Conservation (phyloP, 2,113 vertebrate genomes). For the Myiozetetes cayanensis region DNA sequence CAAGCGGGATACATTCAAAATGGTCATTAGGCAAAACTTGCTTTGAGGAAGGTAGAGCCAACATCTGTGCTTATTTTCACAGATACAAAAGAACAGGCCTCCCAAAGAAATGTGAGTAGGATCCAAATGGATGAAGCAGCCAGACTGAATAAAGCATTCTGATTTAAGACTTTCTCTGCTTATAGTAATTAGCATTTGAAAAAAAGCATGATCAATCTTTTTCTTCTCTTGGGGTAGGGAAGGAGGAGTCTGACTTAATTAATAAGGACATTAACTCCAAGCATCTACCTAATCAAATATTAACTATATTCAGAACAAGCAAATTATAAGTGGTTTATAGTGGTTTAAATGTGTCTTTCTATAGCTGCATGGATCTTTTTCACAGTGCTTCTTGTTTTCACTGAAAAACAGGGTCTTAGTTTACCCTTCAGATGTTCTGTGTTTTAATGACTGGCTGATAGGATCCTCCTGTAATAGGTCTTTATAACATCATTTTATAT, state of each 20-base stretch:
- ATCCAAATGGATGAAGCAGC: slow-evolving; percentile 19
- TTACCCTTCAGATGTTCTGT: not conserved
- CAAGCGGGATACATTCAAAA: slow-evolving; percentile 32
- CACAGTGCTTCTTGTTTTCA: not conserved
- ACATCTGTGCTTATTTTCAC: slow-evolving; percentile 68
- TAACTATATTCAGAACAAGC: slow-evolving; percentile 14
- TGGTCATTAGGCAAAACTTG: slow-evolving; percentile 62
- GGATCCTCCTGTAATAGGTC: not conserved
- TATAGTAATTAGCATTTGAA: slow-evolving; percentile 60
- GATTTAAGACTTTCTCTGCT: slow-evolving; percentile 53
- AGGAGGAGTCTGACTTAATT: slow-evolving; percentile 65
- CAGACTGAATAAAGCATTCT: slow-evolving; percentile 30
- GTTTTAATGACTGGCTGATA: not conserved
- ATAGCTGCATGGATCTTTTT: not conserved
- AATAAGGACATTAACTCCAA: slow-evolving; percentile 49
- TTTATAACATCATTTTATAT: not conserved
- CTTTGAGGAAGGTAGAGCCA: slow-evolving; percentile 52
- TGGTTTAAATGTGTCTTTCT: slow-evolving; percentile 5
- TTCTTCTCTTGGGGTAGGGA: not conserved
- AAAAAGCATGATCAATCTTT: slow-evolving; percentile 21
- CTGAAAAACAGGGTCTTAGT: not conserved
- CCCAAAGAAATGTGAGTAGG: slow-evolving; percentile 25
- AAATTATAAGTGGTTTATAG: not conserved
- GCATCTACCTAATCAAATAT: slow-evolving; percentile 41
- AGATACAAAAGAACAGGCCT: slow-evolving; percentile 46